A percentile compares a stretch with the other conserved stretches of the same genome.
These are phyloP conservation scores for Arnoldichthys spilopterus DNA, from an alignment of 2,797 vertebrate species.

Conservation along the genomic window DNA sequence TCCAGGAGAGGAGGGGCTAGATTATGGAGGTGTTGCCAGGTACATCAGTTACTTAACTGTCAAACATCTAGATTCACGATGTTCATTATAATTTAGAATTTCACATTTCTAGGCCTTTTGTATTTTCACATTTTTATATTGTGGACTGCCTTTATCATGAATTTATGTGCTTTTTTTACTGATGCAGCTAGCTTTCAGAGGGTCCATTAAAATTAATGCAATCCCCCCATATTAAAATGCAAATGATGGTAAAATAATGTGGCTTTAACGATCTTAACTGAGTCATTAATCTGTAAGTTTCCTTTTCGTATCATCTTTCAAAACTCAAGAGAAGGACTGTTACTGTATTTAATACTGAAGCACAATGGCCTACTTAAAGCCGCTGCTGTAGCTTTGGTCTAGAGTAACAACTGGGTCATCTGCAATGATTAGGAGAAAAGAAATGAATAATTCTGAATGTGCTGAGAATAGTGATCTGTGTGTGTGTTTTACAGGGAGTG, in stretches of 20 bases:
- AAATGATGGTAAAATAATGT: not conserved
- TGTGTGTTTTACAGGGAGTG: slow-evolving; percentile 84
- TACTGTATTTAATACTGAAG: slow-evolving; percentile 4
- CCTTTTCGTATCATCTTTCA: no score
- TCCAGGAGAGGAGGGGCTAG: slow-evolving; percentile 96
- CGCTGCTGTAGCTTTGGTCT: slow-evolving; percentile 10
- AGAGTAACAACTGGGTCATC: slow-evolving; percentile 7
- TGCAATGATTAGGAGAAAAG: slow-evolving; percentile 11
- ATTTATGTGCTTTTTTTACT: not conserved
- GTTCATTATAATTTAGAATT: not conserved
- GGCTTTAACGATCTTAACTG: not conserved
- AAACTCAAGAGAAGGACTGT: not conserved
- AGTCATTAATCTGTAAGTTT: not conserved
- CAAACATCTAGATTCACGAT: not conserved
- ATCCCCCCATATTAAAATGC: not conserved
- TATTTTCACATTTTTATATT: no score
- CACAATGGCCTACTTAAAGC: slow-evolving; percentile 8
- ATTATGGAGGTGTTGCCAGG: slow-evolving; percentile 98
- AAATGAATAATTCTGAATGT: not conserved
- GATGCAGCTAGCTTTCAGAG: not conserved
- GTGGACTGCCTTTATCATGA: no score
- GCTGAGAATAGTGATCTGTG: slow-evolving; percentile 17
- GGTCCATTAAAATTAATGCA: not conserved
- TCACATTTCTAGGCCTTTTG: no score
- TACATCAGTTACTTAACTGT: slow-evolving; percentile 65